Percentiles rank a stretch among this genome's conserved stretches.
These are phyloP conservation scores for Donacobius atricapilla DNA, from an alignment of 2,113 vertebrate genomes.

Conservation along the genomic window DNA sequence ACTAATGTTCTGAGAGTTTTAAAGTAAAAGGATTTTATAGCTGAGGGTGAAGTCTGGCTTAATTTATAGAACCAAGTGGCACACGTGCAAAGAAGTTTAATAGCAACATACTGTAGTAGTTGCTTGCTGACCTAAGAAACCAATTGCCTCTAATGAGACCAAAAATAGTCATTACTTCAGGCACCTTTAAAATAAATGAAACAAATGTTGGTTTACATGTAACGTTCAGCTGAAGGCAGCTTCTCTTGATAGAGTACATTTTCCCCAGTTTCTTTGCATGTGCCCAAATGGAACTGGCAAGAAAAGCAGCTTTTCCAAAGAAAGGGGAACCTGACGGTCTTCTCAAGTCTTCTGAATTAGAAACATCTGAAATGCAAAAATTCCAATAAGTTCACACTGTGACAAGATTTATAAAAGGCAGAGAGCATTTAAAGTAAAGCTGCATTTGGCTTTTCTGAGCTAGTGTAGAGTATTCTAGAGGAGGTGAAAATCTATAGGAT, in stretches of 20 bases:
- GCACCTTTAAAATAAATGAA: background rate
- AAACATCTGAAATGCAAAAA: slow-evolving; percentile 11
- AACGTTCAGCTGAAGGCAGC: background rate
- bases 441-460: background rate
- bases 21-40: background rate
- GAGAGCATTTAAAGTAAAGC: background rate
- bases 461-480: background rate
- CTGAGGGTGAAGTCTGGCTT: background rate
- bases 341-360: background rate
- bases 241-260: background rate
- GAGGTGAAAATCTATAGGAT: background rate
- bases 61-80: background rate
- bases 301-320: background rate
- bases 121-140: background rate
- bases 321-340: background rate
- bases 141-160: background rate
- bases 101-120: background rate
- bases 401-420: background rate
- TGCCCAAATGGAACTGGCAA: background rate
- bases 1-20: background rate
- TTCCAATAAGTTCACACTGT: background rate
- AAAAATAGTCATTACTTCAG: background rate
- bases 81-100: background rate
- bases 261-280: background rate
- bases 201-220: rapidly evolving